Percentiles rank a stretch among this genome's conserved stretches.
phyloP scores from a whole-genome alignment of 2,888 invertebrate species.

The Drosophila subsilvestris region DNA sequence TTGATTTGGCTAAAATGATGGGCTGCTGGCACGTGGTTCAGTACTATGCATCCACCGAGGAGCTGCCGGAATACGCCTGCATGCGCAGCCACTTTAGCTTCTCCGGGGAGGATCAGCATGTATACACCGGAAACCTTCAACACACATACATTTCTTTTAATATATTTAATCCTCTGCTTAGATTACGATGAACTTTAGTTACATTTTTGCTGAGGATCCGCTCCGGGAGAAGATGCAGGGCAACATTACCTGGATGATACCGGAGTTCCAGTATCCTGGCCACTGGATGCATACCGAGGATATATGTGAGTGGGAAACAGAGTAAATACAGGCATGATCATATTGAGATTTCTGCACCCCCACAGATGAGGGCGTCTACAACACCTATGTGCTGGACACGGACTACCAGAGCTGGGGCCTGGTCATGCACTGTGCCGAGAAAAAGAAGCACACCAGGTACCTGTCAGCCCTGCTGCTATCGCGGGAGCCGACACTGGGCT shows the following conservation, averaged over 20 bases:
- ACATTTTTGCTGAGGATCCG: slow-evolving; percentile 93
- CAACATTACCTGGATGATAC: slow-evolving; percentile 94
- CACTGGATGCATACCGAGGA: slow-evolving; percentile 95
- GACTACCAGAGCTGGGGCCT: slow-evolving; percentile 93
- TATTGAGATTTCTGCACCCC: slow-evolving; percentile 35
- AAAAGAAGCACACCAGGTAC: slow-evolving; percentile 90
- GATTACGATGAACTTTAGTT: slow-evolving; percentile 95
- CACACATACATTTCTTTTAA: not conserved
- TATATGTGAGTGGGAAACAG: slow-evolving; percentile 87
- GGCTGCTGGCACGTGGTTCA: slow-evolving; percentile 94
- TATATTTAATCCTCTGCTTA: slow-evolving; percentile 67
- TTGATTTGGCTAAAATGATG: slow-evolving; percentile 91
- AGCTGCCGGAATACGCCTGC: slow-evolving; percentile 92
- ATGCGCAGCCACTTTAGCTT: slow-evolving; percentile 88
- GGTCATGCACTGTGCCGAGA: slow-evolving; percentile 94
- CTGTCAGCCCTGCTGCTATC: slow-evolving; percentile 93
- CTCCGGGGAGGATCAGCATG: slow-evolving; percentile 83
- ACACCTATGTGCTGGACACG: slow-evolving; percentile 93
- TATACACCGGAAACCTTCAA: slow-evolving; percentile 50
- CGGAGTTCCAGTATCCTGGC: slow-evolving; percentile 89
- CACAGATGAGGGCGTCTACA: slow-evolving; percentile 94
- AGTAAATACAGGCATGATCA: not conserved
- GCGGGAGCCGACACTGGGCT: slow-evolving; percentile 86
- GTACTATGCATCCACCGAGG: slow-evolving; percentile 95
- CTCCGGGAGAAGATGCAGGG: slow-evolving; percentile 91